Evolutionary conservation across 2,888 invertebrate genomes (phyloP).

Genomic region (Pandemis cinnamomeana): DNA sequence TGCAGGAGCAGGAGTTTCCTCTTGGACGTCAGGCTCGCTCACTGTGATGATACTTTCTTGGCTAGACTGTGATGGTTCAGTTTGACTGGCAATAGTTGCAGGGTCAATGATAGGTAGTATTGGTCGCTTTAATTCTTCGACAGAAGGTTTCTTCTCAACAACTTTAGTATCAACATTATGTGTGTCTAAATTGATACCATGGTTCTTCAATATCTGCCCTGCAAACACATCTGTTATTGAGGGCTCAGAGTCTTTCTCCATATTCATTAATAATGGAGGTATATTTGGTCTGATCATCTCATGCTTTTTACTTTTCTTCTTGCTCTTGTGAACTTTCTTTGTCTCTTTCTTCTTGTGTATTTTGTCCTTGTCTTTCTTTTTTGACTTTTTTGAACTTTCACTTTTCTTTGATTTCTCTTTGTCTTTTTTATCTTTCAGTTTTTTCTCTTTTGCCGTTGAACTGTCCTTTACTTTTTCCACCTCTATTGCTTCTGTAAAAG

Average conservation of each 20-base stretch:
- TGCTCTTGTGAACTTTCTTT: slow-evolving; percentile 76
- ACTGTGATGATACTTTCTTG: slow-evolving; percentile 20
- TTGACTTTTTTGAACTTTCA: slow-evolving; percentile 69
- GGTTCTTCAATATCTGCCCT: slow-evolving; percentile 84
- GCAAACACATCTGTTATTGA: slow-evolving; percentile 87
- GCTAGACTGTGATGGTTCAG: slow-evolving; percentile 28
- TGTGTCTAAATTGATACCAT: slow-evolving; percentile 69
- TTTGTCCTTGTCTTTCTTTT: slow-evolving; percentile 73
- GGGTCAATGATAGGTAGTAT: slow-evolving; percentile 78
- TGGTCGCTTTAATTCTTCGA: slow-evolving; percentile 64
- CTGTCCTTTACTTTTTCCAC: slow-evolving; percentile 64
- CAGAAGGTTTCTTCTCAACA: slow-evolving; percentile 58
- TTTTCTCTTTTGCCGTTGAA: slow-evolving; percentile 77
- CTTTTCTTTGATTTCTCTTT: slow-evolving; percentile 73
- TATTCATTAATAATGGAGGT: slow-evolving; percentile 78
- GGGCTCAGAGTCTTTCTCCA: slow-evolving; percentile 78
- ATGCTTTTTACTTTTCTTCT: slow-evolving; percentile 73
- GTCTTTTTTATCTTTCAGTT: slow-evolving; percentile 67
- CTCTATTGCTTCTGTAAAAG: slow-evolving; percentile 60
- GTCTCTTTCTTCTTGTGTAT: slow-evolving; percentile 67
- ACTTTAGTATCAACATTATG: slow-evolving; percentile 60
- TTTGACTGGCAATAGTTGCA: slow-evolving; percentile 65
- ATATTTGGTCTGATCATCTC: slow-evolving; percentile 77
- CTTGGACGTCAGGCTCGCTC: slow-evolving; percentile 44
- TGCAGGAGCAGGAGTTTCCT: slow-evolving; percentile 38